phyloP scores from a whole-genome alignment of 2,113 vertebrate genomes.

The Bos javanicus region DNA sequence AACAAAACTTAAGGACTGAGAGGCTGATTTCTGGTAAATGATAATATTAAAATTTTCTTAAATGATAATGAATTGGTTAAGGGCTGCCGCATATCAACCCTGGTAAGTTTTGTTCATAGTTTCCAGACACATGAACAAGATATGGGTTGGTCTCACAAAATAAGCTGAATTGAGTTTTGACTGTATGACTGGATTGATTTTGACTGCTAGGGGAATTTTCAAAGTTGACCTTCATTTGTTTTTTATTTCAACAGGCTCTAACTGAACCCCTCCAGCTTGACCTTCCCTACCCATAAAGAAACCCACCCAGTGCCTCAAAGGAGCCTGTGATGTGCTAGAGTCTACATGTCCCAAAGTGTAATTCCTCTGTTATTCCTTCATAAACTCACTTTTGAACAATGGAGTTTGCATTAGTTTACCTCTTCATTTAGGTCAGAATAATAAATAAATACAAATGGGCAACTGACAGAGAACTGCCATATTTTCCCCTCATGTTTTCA shows the following conservation, averaged over 20 bases:
- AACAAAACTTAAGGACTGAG: background rate
- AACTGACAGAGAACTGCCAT: background rate
- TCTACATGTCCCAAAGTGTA: background rate
- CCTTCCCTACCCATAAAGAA: background rate
- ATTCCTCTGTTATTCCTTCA: background rate
- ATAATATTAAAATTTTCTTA: background rate
- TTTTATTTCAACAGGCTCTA: background rate
- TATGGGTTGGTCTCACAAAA: background rate
- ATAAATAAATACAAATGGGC: background rate
- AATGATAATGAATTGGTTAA: background rate
- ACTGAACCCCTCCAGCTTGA: background rate
- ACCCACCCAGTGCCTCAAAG: background rate
- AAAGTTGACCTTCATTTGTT: background rate
- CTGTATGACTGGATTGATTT: background rate
- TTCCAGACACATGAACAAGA: background rate
- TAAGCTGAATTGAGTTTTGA: background rate
- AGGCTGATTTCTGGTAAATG: background rate
- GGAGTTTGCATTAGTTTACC: background rate
- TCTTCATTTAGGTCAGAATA: background rate
- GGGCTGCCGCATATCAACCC: background rate
- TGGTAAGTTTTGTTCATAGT: background rate
- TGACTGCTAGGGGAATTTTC: background rate
- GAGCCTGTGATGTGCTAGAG: background rate
- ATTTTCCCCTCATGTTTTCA: background rate
- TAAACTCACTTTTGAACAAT: background rate